Conservation (phyloP, 2,113 vertebrate species). For the Triplophysa rosa region DNA sequence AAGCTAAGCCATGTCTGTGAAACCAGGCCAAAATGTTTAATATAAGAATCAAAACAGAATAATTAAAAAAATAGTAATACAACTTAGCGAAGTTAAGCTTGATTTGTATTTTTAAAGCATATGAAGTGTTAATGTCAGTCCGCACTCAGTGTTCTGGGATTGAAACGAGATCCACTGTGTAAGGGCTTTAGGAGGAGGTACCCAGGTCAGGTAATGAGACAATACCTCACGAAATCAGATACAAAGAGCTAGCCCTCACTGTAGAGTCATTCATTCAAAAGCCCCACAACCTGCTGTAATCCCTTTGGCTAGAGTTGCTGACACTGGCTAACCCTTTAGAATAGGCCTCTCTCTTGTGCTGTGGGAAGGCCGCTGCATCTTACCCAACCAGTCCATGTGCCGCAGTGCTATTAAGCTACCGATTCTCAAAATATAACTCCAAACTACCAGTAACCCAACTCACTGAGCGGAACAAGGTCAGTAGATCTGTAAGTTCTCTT, state of each 20-base stretch:
- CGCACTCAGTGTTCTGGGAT: background rate
- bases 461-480: background rate
- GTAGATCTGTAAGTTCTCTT: background rate
- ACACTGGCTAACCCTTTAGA: constrained; percentile 75
- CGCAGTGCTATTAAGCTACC: background rate
- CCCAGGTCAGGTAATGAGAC: constrained; percentile 22
- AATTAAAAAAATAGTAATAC: too few relatives aligned
- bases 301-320: constrained; percentile 82
- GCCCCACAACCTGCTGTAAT: constrained; percentile 68
- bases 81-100: too few relatives aligned
- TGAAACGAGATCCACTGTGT: background rate
- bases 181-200: background rate
- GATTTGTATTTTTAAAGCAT: too few relatives aligned
- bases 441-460: background rate
- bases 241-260: constrained; percentile 47
- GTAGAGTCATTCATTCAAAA: constrained; percentile 72
- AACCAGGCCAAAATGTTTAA: too few relatives aligned
- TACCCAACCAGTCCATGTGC: constrained; percentile 42
- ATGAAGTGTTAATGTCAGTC: background rate
- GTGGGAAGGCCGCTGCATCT: constrained; percentile 52
- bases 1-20: too few relatives aligned
- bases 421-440: background rate
- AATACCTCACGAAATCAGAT: constrained; percentile 20
- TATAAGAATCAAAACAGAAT: too few relatives aligned
- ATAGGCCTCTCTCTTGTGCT: constrained; percentile 58